Evolutionary conservation across 2,113 vertebrate species (phyloP).

Genomic region (Anhinga anhinga): DNA sequence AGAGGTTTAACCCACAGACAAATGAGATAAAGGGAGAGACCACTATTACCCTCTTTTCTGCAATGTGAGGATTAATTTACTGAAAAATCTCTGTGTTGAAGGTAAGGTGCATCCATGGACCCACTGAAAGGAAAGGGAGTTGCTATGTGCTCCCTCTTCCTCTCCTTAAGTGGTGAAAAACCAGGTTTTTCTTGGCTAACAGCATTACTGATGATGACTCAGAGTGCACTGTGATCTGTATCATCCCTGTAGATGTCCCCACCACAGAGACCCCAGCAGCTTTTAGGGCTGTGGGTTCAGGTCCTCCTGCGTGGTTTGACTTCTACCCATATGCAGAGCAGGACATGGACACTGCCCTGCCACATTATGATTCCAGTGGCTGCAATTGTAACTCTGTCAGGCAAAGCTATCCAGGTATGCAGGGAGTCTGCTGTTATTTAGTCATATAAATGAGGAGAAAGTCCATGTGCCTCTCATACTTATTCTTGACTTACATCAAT

Average conservation of each 20-base stretch:
- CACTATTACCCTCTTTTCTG: not conserved
- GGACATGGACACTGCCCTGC: not conserved
- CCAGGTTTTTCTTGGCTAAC: not conserved
- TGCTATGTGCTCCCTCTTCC: not conserved
- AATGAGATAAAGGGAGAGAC: not conserved
- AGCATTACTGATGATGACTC: not conserved
- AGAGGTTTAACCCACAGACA: not conserved
- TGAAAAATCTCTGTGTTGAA: not conserved
- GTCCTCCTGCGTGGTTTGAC: not conserved
- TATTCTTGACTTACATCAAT: not conserved
- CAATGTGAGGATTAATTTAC: not conserved
- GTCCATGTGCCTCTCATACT: not conserved
- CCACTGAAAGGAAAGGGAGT: not conserved
- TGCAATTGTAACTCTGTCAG: not conserved
- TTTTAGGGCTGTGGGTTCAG: not conserved
- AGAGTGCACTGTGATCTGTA: not conserved
- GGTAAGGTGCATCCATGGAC: not conserved
- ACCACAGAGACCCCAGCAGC: accelerated
- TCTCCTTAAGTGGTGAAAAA: not conserved
- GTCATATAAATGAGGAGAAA: not conserved
- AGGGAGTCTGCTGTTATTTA: not conserved
- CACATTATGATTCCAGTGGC: accelerated
- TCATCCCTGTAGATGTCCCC: not conserved
- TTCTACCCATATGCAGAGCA: not conserved
- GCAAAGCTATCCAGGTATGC: not conserved